Base-by-base conservation (phyloP, 1,140 invertebrate genomes). In the Drosophila takahashii region DNA sequence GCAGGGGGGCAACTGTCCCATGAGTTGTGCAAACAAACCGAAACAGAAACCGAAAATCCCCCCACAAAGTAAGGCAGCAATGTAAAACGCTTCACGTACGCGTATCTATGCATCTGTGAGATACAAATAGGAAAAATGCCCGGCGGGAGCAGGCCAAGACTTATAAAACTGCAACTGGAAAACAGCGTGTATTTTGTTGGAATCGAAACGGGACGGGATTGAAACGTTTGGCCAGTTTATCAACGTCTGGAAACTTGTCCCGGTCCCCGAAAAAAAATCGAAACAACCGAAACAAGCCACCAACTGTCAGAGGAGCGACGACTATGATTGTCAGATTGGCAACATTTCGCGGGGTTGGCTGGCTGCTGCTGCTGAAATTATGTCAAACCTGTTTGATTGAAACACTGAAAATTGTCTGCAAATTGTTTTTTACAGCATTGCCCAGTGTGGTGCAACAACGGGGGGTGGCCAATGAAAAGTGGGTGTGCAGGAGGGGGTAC, bases 341-440 rank as follows among this genome's bases (percentile, higher is more conserved):
- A 71, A 70, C 65, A 57, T 70, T 57, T 71, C 36, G 66, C 44
- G 52, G 8, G 50, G 53, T 56, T 32, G 29, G 29, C 27, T n/a
- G n/a, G n/a, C n/a, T n/a, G n/a, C n/a, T 6, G 27, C 27, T 62
- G 70, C 47, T 54, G 53, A 81, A 81, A 86, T 81, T 64, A 71
- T 86, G 81, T 86, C 81, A 89, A 87, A 87, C 83, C 79, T 61
- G 83, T 87, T 86, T 81, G 61, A 65, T 74, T 65, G 51, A 47
- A 70, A 72, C 60, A 72, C 51, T 42, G 48, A 51, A 79, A 79
- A 73, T 50, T 77, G 72, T 39, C 74, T 69, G 59, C 41, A 65
- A 71, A 75, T 67, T 79, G 79, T 77, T 74, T 74, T 72, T 54
- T 65, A 34, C 71, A 74, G 57, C 70, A 53, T 72, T 48, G 57